Conservation (phyloP, 92 coral and sea anemone species). For the Porites cylindrica region DNA sequence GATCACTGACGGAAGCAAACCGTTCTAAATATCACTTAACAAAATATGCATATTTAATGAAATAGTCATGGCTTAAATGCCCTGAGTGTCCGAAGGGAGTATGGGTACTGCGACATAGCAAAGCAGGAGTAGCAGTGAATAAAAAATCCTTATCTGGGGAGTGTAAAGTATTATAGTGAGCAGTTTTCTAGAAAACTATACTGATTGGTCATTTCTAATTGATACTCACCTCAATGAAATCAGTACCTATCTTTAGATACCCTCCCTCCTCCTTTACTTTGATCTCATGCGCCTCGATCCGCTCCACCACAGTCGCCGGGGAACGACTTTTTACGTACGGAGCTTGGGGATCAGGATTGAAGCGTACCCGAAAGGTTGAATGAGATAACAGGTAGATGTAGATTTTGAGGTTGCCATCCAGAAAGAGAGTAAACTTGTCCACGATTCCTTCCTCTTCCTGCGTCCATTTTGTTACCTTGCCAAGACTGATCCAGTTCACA, state of each 20-base stretch:
- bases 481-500: slow-evolving; percentile 67
- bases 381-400: slow-evolving; percentile 82
- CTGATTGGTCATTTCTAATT: neutral
- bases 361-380: slow-evolving; percentile 75
- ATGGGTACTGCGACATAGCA: no score
- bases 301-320: slow-evolving; percentile 84
- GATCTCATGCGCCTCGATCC: slow-evolving; percentile 75
- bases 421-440: slow-evolving; percentile 70
- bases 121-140: no score
- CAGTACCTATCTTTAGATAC: slow-evolving; percentile 48
- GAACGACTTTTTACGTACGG: slow-evolving; percentile 79
- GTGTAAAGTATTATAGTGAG: no score
- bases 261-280: slow-evolving; percentile 57
- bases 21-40: no score
- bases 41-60: no score
- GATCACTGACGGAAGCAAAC: no score
- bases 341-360: slow-evolving; percentile 76
- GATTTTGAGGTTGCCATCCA: slow-evolving; percentile 71
- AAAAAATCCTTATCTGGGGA: no score
- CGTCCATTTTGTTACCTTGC: slow-evolving; percentile 67
- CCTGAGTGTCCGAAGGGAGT: no score
- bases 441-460: slow-evolving; percentile 82
- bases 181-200: no score
- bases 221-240: slow-evolving; percentile 40
- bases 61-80: no score